These are phyloP conservation scores for Hirundo rustica DNA, from an alignment of 2,797 vertebrate species.

Conservation along the genomic window DNA sequence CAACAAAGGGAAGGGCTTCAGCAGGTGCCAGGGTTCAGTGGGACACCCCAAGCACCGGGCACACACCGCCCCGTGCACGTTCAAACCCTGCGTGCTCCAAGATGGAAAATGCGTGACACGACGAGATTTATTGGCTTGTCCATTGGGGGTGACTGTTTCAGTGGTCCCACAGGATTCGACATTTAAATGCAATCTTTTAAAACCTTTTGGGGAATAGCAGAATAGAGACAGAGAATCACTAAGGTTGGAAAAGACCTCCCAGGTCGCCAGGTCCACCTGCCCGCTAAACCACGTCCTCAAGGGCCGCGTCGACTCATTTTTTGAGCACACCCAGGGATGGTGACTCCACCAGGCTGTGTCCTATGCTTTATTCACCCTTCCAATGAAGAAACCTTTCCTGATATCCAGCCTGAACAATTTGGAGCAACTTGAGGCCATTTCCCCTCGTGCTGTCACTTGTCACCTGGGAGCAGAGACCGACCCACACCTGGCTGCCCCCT, in stretches of 20 bases:
- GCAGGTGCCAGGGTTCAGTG: rapidly evolving
- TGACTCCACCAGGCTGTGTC: background rate
- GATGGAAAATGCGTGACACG: rapidly evolving
- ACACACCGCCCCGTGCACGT: background rate
- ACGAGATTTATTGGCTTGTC: rapidly evolving
- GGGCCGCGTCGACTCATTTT: background rate
- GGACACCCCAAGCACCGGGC: rapidly evolving
- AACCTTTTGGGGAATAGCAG: background rate
- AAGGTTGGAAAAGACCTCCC: background rate
- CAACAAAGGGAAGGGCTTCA: background rate
- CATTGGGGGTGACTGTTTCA: background rate
- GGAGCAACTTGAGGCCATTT: background rate
- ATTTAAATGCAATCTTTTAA: background rate
- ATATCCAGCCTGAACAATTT: background rate
- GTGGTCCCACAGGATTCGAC: background rate
- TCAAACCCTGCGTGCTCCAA: rapidly evolving
- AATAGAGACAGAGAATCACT: background rate
- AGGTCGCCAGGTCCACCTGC: background rate
- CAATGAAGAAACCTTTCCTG: background rate
- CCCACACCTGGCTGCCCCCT: background rate
- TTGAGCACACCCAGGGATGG: background rate
- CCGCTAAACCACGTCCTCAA: background rate
- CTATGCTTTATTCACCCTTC: no score
- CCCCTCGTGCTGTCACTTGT: no score
- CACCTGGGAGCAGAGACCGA: background rate